Percentiles rank a stretch among this genome's conserved stretches.
Conservation (phyloP, 1,140 invertebrate genomes). For the Chelonus insularis region DNA sequence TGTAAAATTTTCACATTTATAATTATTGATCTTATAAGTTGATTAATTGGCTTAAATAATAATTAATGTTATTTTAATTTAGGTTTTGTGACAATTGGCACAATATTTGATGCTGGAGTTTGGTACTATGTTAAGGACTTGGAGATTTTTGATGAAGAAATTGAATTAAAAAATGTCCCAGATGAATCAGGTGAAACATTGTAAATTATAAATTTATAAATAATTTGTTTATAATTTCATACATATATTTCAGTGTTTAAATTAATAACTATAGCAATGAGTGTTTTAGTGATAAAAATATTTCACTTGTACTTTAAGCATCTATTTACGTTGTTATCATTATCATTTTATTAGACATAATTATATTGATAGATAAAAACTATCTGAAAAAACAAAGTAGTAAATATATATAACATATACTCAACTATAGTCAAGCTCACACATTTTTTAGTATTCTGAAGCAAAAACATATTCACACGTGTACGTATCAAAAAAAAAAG, state of each 20-base stretch:
- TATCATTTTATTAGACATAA: neutral
- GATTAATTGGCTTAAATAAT: too few species aligned
- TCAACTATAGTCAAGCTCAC: too few species aligned
- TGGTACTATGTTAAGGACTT: slow-evolving; percentile 72
- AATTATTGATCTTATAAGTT: too few species aligned
- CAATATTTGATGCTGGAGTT: slow-evolving; percentile 67
- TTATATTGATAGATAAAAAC: neutral
- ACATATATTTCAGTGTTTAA: neutral
- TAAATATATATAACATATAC: neutral
- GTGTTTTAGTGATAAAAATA: slow-evolving; percentile 10
- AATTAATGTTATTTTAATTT: slow-evolving; percentile 30
- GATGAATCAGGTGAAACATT: slow-evolving; percentile 50
- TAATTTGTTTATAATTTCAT: neutral
- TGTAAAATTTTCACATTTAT: too few species aligned
- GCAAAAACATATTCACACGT: too few species aligned
- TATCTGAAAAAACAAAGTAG: neutral
- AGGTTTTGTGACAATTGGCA: slow-evolving; percentile 67
- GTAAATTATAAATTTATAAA: slow-evolving; percentile 4
- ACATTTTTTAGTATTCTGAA: too few species aligned
- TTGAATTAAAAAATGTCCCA: slow-evolving; percentile 59
- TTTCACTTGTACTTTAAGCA: neutral
- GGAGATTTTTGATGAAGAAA: slow-evolving; percentile 72
- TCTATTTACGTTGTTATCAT: neutral
- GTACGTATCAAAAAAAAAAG: too few species aligned
- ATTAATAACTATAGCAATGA: too few species aligned